These are phyloP conservation scores for Ommatoiulus sabulosus DNA, from an alignment of 2,888 invertebrate genomes.

Conservation along the genomic window DNA sequence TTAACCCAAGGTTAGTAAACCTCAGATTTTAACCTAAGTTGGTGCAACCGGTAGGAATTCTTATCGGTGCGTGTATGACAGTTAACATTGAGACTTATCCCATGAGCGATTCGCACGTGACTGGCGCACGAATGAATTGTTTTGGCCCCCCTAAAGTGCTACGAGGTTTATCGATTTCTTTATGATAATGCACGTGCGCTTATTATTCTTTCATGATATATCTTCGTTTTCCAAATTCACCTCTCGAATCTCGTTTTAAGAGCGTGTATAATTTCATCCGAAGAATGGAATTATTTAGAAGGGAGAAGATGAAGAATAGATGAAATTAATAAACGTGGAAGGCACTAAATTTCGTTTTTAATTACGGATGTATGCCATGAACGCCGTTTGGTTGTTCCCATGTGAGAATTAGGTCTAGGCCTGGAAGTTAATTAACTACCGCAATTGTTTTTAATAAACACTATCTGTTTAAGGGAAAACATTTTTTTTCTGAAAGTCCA, in stretches of 20 bases:
- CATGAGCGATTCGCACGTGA: not conserved
- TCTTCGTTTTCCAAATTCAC: not conserved
- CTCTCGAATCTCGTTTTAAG: not conserved
- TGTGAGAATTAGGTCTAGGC: conserved; percentile 10
- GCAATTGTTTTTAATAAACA: conserved; percentile 31
- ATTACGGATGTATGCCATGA: not conserved
- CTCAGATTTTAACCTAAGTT: too few species aligned
- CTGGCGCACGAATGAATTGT: not conserved
- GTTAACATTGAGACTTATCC: too few species aligned
- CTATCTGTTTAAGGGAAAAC: not conserved
- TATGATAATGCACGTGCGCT: not conserved
- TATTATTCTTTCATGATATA: not conserved
- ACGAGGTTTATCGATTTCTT: not conserved
- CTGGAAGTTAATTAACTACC: not conserved
- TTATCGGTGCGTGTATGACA: too few species aligned
- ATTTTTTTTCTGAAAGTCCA: not conserved
- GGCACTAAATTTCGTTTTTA: not conserved
- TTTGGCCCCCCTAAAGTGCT: not conserved
- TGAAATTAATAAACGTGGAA: conserved; percentile 2
- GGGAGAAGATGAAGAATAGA: not conserved
- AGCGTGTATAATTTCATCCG: not conserved
- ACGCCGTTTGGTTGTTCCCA: not conserved
- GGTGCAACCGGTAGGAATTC: too few species aligned
- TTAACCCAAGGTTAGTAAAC: too few species aligned
- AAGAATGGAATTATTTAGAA: not conserved